Evolutionary conservation across 1,140 invertebrate species (phyloP).

Genomic region (Ceratosolen solmsi): DNA sequence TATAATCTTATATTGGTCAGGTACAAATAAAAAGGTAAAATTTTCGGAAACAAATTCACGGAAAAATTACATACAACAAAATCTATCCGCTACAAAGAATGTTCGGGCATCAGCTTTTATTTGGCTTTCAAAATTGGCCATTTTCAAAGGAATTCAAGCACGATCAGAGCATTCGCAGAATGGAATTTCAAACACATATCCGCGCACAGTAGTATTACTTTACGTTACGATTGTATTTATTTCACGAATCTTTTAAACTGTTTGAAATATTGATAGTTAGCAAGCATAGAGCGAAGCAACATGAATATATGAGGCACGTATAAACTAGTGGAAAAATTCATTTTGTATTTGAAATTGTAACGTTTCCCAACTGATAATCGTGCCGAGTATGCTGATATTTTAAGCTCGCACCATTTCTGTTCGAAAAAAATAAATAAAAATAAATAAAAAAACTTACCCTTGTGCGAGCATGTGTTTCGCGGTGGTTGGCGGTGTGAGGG

Average conservation of each 20-base stretch:
- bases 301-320: background rate
- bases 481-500: too few species aligned
- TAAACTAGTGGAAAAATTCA: too few species aligned
- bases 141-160: background rate
- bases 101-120: conserved; percentile 4
- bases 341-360: too few species aligned
- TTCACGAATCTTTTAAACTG: background rate
- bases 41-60: background rate
- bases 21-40: too few species aligned
- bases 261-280: background rate
- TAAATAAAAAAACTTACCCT: too few species aligned
- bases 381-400: too few species aligned
- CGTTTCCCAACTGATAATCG: too few species aligned
- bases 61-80: background rate
- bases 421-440: too few species aligned
- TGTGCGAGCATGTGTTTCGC: too few species aligned
- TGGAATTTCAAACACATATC: background rate
- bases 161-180: background rate
- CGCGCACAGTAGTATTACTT: background rate
- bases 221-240: background rate
- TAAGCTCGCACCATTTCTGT: too few species aligned
- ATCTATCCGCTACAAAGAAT: too few species aligned
- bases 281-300: background rate
- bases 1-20: too few species aligned
- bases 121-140: background rate